These are phyloP conservation scores for Morus bassanus DNA, from an alignment of 2,797 vertebrate species.

Conservation along the genomic window DNA sequence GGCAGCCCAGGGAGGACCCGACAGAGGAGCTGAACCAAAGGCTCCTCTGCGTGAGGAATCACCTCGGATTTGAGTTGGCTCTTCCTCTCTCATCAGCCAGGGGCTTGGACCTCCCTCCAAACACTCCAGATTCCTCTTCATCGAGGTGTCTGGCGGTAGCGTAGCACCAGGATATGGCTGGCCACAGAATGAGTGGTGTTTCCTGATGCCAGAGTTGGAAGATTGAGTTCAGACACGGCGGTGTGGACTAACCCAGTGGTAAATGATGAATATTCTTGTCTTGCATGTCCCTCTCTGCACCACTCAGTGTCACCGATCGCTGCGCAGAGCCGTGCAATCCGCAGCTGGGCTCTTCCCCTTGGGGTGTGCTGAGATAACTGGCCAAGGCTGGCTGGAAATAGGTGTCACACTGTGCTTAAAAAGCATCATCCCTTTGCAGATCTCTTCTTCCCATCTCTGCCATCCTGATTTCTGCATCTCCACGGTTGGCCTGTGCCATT, in stretches of 20 bases:
- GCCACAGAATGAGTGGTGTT: too few relatives aligned
- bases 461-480: background rate
- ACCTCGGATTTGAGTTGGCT: rapidly evolving
- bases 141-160: rapidly evolving
- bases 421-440: background rate
- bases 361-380: rapidly evolving
- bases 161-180: background rate
- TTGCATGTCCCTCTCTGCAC: background rate
- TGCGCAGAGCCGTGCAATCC: rapidly evolving
- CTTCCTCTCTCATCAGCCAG: background rate
- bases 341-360: background rate
- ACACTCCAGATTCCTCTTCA: rapidly evolving
- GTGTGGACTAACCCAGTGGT: rapidly evolving
- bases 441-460: background rate
- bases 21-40: background rate
- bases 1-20: background rate
- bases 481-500: rapidly evolving
- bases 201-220: background rate
- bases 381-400: background rate
- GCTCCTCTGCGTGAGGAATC: background rate
- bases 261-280: background rate
- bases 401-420: background rate
- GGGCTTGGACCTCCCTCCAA: rapidly evolving
- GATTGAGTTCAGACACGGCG: too few relatives aligned
- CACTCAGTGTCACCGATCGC: rapidly evolving